phyloP scores from a whole-genome alignment of 2,888 invertebrate genomes.

The Nymphalis polychloros region DNA sequence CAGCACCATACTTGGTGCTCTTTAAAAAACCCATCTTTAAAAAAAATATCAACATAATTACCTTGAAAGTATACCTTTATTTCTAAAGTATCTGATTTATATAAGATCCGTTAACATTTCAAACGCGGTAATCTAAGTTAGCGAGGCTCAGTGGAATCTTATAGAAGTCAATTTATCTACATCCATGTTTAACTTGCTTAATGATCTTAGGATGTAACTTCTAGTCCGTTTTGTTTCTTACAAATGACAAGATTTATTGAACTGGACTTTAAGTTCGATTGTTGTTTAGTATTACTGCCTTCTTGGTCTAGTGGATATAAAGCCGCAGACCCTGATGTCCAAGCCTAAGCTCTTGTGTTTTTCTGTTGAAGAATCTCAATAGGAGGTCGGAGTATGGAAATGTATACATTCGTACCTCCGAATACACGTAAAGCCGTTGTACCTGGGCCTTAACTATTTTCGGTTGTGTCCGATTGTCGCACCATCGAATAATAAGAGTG shows the following conservation, averaged over 20 bases:
- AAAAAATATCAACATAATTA: background rate
- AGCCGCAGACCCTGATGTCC: too few relatives aligned
- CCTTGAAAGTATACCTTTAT: background rate
- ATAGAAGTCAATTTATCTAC: slow-evolving; percentile 27
- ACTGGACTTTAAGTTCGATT: background rate
- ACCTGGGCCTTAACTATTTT: too few relatives aligned
- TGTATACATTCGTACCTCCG: too few relatives aligned
- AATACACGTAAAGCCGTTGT: too few relatives aligned
- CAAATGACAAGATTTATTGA: background rate
- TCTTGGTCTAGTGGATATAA: background rate
- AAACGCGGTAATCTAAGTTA: slow-evolving; percentile 28
- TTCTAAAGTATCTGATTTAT: slow-evolving; percentile 3
- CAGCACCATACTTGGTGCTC: too few relatives aligned
- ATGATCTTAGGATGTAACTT: slow-evolving; percentile 21
- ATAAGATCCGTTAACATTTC: slow-evolving; percentile 11
- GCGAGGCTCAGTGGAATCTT: slow-evolving; percentile 21
- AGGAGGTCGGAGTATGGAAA: too few relatives aligned
- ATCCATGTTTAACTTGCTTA: slow-evolving; percentile 22
- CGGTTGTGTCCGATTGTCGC: too few relatives aligned
- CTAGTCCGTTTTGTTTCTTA: slow-evolving; percentile 15
- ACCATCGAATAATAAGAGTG: too few relatives aligned
- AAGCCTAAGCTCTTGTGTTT: too few relatives aligned
- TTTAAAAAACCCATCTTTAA: background rate
- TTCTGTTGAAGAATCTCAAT: too few relatives aligned
- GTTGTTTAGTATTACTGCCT: background rate